Evolutionary conservation across 1,140 invertebrate species (phyloP).

Genomic region (Dreissena polymorpha): DNA sequence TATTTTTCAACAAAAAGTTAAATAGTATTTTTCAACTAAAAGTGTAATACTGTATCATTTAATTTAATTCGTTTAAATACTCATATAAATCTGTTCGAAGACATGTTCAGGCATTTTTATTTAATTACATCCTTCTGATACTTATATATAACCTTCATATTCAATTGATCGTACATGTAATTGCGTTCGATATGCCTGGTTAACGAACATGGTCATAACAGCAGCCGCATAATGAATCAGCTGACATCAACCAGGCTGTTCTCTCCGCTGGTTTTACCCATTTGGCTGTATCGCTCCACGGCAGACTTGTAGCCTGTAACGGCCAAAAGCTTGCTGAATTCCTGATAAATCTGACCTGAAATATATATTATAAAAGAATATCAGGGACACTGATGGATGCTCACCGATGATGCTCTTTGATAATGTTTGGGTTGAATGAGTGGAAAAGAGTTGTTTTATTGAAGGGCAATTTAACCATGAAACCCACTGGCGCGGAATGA

Average conservation of each 20-base stretch:
- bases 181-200: no score
- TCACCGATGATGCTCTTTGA: neutral
- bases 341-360: slow-evolving; percentile 4
- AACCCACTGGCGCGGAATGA: neutral
- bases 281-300: slow-evolving; percentile 6
- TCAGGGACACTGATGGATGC: neutral
- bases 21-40: no score
- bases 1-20: no score
- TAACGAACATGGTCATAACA: no score
- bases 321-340: slow-evolving; percentile 17
- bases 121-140: no score
- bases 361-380: slow-evolving; percentile 11
- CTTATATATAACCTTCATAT: no score
- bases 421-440: neutral
- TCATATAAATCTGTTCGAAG: no score
- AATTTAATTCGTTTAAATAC: no score
- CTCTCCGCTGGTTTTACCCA: slow-evolving; percentile 12
- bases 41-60: no score
- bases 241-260: neutral
- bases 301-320: slow-evolving; percentile 20
- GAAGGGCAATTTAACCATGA: neutral
- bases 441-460: neutral
- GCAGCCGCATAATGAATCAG: no score
- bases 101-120: no score
- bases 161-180: no score